Evolutionary conservation across 2,888 invertebrate species (phyloP).

Genomic region (Parnassius apollo): DNA sequence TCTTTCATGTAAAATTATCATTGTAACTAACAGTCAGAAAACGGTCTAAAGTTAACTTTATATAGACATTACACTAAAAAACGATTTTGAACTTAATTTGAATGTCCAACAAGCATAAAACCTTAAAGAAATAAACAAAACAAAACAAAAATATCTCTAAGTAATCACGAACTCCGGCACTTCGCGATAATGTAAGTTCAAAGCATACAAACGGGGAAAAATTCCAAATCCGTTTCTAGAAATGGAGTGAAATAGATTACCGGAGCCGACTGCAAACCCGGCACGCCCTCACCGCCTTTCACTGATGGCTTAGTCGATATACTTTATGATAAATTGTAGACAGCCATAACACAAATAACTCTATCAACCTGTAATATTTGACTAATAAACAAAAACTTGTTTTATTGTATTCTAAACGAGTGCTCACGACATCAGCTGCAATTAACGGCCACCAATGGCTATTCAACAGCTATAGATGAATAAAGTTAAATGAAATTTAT

Average conservation of each 20-base stretch:
- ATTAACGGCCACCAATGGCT: too few relatives aligned
- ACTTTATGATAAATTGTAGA: slow-evolving; percentile 25
- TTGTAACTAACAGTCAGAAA: too few relatives aligned
- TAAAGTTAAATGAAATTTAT: too few relatives aligned
- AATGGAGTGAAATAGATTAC: slow-evolving; percentile 26
- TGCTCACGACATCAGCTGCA: background rate
- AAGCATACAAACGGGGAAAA: slow-evolving; percentile 23
- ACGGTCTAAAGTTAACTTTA: too few relatives aligned
- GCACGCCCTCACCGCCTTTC: slow-evolving; percentile 24
- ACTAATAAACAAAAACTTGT: slow-evolving; percentile 3
- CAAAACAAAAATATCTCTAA: background rate
- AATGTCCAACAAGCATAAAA: background rate
- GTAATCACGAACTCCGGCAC: slow-evolving; percentile 14
- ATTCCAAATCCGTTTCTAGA: slow-evolving; percentile 23
- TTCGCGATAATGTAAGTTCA: slow-evolving; percentile 19
- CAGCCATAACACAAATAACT: slow-evolving; percentile 20
- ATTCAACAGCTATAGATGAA: too few relatives aligned
- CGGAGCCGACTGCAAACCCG: slow-evolving; percentile 10
- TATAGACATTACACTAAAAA: too few relatives aligned
- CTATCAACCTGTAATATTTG: slow-evolving; percentile 16
- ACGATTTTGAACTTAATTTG: background rate
- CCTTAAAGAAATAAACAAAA: background rate
- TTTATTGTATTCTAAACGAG: background rate
- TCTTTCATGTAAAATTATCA: too few relatives aligned
- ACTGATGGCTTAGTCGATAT: slow-evolving; percentile 26